These are phyloP conservation scores for Drosophila sp. DNA, from an alignment of 1,140 invertebrate species.

Conservation along the genomic window DNA sequence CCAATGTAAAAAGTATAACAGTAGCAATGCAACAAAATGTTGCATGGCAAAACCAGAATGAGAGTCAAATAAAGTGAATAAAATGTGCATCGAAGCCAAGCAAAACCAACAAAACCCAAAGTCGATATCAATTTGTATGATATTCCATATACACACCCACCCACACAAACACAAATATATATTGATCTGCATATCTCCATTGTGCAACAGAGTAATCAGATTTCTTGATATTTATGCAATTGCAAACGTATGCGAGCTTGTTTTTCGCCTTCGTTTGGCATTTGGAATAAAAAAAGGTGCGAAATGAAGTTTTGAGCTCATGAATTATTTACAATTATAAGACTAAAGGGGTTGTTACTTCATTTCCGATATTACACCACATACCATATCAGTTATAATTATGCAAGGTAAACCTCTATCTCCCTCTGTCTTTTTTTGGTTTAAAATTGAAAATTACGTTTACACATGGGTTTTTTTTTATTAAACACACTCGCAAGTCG, in stretches of 20 bases:
- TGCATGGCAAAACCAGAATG: conserved; percentile 29
- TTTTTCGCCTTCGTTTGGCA: conserved; percentile 63
- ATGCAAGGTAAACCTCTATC: background rate
- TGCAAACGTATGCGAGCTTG: conserved; percentile 45
- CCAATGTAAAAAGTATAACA: conserved; percentile 72
- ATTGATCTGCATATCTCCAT: conserved; percentile 42
- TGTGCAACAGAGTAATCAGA: conserved; percentile 37
- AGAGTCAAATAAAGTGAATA: conserved; percentile 41
- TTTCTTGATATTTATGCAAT: conserved; percentile 52
- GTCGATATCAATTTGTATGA: conserved; percentile 21
- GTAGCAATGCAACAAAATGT: conserved; percentile 38
- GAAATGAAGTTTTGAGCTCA: conserved; percentile 32
- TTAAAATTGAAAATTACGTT: conserved; percentile 4
- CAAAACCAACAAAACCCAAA: conserved; percentile 30
- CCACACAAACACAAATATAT: background rate
- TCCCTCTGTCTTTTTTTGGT: background rate
- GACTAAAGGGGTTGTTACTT: conserved; percentile 23
- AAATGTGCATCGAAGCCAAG: conserved; percentile 41
- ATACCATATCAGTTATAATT: conserved; percentile 3
- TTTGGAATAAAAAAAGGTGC: conserved; percentile 20
- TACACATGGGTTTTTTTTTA: conserved; percentile 4
- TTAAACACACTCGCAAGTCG: too few relatives aligned
- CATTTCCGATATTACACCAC: background rate
- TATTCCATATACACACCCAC: conserved; percentile 2
- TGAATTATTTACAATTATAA: conserved; percentile 39